These are phyloP conservation scores for Camelus dromedarius DNA, from an alignment of 2,113 vertebrate genomes.

Conservation along the genomic window DNA sequence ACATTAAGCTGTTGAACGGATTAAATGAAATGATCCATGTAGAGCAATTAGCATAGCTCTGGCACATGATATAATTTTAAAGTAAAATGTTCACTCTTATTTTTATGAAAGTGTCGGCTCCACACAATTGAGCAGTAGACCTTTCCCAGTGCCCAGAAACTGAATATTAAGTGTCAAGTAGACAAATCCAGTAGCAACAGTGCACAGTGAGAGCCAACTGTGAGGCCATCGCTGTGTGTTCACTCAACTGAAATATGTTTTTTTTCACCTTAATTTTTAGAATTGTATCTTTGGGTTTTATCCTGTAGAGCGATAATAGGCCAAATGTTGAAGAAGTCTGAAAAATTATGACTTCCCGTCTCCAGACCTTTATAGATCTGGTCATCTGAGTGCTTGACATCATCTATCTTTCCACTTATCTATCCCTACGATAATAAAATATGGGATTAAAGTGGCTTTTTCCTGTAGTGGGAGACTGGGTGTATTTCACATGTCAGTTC, in stretches of 20 bases:
- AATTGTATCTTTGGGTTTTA: not conserved
- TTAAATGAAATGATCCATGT: not conserved
- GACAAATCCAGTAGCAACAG: not conserved
- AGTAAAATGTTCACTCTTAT: not conserved
- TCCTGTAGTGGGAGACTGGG: not conserved
- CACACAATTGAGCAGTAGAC: not conserved
- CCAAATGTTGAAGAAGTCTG: not conserved
- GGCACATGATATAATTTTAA: not conserved
- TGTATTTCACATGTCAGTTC: conserved; percentile 62
- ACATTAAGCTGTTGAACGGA: not conserved
- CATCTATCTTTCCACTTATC: conserved; percentile 20
- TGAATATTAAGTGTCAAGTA: not conserved
- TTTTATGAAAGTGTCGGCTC: not conserved
- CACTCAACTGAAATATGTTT: not conserved
- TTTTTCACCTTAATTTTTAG: not conserved
- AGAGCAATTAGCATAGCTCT: not conserved
- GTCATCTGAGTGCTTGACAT: conserved; percentile 5
- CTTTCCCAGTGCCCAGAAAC: not conserved
- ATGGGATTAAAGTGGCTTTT: conserved; percentile 52
- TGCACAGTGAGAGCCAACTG: accelerated
- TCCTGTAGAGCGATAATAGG: not conserved
- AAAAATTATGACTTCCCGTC: not conserved
- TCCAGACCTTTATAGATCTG: not conserved
- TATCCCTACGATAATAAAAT: conserved; percentile 39
- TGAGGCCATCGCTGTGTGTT: not conserved